Percentiles rank a stretch among this genome's conserved stretches.
Conservation (phyloP, 2,113 vertebrate genomes). For the Charina bottae region DNA sequence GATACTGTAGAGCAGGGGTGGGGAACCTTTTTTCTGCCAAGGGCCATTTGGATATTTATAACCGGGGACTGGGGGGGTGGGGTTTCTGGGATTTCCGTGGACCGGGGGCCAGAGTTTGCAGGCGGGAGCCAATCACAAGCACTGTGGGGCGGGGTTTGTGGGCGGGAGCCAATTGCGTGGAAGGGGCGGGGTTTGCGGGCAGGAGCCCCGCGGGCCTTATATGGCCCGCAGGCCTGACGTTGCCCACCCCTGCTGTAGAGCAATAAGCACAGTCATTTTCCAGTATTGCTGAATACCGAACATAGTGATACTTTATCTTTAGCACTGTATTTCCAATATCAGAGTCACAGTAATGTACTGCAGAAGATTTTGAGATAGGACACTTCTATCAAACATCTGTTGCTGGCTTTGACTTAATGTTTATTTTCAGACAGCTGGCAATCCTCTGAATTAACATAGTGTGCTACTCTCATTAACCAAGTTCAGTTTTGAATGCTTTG, state of each 20-base stretch:
- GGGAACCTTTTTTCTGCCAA: too few species aligned
- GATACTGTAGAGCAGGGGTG: not conserved
- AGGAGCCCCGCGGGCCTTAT: too few species aligned
- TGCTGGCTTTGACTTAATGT: constrained; percentile 15
- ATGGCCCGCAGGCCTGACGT: too few species aligned
- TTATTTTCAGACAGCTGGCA: constrained; percentile 13
- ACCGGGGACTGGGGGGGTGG: too few species aligned
- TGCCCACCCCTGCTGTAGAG: too few species aligned
- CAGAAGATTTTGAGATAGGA: constrained; percentile 12
- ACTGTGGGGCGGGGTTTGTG: too few species aligned
- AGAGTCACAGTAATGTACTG: not conserved
- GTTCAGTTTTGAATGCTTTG: not conserved
- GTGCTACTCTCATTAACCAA: constrained; percentile 23
- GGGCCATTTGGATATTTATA: too few species aligned
- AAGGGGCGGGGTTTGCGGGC: too few species aligned
- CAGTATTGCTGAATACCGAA: not conserved
- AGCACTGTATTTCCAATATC: not conserved
- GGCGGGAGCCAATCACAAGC: too few species aligned
- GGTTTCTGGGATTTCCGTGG: too few species aligned
- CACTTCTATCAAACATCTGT: constrained; percentile 14
- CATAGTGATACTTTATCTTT: constrained; percentile 23
- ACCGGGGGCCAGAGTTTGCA: too few species aligned
- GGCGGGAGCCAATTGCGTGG: too few species aligned
- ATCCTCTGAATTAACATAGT: not conserved
- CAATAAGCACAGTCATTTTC: not conserved